Percentiles rank a stretch among this genome's conserved stretches.
These are phyloP conservation scores for Apaloderma vittatum DNA, from an alignment of 2,113 vertebrate genomes.

Conservation along the genomic window DNA sequence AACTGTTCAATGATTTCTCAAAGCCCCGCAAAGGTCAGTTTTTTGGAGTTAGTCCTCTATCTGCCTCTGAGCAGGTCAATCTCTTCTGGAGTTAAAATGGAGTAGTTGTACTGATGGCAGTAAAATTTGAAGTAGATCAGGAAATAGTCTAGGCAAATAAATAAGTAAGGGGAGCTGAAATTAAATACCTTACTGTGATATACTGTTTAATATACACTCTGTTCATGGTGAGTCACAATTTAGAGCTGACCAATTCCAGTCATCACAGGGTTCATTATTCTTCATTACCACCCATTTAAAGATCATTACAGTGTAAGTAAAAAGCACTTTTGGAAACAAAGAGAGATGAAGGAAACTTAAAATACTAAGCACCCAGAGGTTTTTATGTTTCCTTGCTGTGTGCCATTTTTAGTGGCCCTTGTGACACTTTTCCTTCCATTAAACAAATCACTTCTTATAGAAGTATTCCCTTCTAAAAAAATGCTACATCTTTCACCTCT, in stretches of 20 bases:
- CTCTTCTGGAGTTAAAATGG: background rate
- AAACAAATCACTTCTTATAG: background rate
- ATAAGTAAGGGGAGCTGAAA: background rate
- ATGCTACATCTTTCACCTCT: background rate
- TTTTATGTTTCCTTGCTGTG: background rate
- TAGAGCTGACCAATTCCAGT: background rate
- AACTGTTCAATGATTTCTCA: background rate
- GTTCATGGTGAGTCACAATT: background rate
- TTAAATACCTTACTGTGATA: slow-evolving; percentile 7
- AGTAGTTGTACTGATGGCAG: background rate
- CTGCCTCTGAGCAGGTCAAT: background rate
- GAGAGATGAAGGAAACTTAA: background rate
- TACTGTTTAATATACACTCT: background rate
- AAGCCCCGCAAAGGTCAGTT: background rate
- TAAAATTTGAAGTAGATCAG: background rate
- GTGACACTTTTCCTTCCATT: background rate
- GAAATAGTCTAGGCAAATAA: background rate
- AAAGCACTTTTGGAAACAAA: slow-evolving; percentile 12
- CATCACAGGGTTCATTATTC: background rate
- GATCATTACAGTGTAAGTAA: background rate
- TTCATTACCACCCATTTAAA: slow-evolving; percentile 34
- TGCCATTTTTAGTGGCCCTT: background rate
- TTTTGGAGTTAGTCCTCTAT: background rate
- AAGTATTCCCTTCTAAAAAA: background rate
- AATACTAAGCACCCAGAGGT: background rate